Base-by-base conservation (phyloP, 1,140 invertebrate genomes). In the Drosophila parvula region DNA sequence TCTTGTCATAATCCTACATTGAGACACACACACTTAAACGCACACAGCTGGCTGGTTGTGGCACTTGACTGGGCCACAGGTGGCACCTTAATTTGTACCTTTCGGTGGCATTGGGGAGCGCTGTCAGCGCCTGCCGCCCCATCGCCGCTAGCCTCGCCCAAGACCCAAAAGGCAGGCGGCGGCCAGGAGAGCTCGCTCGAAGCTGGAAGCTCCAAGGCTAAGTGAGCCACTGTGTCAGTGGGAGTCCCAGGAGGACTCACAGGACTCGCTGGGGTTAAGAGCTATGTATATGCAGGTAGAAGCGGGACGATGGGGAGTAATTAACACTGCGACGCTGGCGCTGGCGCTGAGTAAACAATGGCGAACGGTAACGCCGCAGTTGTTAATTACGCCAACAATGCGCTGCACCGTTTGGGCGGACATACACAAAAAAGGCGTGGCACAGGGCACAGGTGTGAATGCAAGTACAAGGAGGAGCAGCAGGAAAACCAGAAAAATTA, bases 201-300 rank as follows among this genome's bases (percentile, higher is more conserved):
- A 28, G 28, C 40, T 30, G 48, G n/a, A 50, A 57, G 65, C 75
- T 64, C 40, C 47, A 38, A 67, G 65, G 36, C 83, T 69, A 88
- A 88, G 83, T 82, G 83, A 88, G 79, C 79, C 83, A 88, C 83
- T 85, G 65, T 88, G 82, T 88, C 82, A 88, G 79, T 63, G 67
- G 50, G 45, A 47, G 63, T 60, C 55, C 58, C 44, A 28, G 44
- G 53, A 59, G 36, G 28, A 55, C 28, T 32, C 28, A 32, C 30
- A 44, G 50, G 11, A 45, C 10, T 12, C 27, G 34, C 9, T 28
- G 22, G 28, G 22, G 56, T 9, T 40, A 32, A 50, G 16, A 22
- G 60, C 14, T 18, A 57, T 50, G 50, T 50, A 50, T 18, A 8
- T 28, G 38, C 38, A 27, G 30, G 11, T 9, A 22, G 10, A 16